Evolutionary conservation across 2,113 vertebrate species (phyloP), one percentile per base, ranked within the genome.

Genomic region (Tachuris rubrigastra): DNA sequence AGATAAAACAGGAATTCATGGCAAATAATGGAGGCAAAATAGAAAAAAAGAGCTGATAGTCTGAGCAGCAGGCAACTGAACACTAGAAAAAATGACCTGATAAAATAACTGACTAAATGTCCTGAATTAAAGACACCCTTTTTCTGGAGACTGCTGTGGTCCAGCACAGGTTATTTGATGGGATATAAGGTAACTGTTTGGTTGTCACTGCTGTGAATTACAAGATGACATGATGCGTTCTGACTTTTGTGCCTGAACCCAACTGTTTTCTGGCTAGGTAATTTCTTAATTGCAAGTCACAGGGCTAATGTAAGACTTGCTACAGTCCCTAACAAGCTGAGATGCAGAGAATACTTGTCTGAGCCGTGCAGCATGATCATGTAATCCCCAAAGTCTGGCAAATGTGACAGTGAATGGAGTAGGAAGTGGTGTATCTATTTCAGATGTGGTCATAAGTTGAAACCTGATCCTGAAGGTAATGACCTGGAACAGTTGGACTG

Each of bases 311-410:
- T 76, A 65, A 49, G 74, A 23, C 42, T 49, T 84, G 42, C 6
- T 80, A 15, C 41, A 65, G 55, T 59, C 35, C 28, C 4, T 28
- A 11, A 21, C 5, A 50, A 39, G n/a, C 50, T n/a, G 56, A 69
- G n/a, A 19, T 92, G 65, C 4, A 12, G 19, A 42, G 76, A 31
- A 30, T n/a, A 17, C 69, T 84, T 46, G 52, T 6, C 41, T 74
- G 24, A 62, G 46, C 21, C 17, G 1, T 44, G 59, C 42, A n/a
- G 62, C 0, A 0, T 53, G 50, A n/a, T 77, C 20, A 2, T 6
- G 5, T 65, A n/a, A 39, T 60, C 89, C 37, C 8, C 49, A 11
- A 93, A 72, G n/a, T 58, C 41, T 69, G 59, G 41, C n/a, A 66
- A 58, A 74, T 74, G 31, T 87, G n/a, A 35, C 41, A 19, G 50